A percentile compares a stretch with the other conserved stretches of the same genome.
Conservation (phyloP, 35 echinoderm and acorn worm species). For the Ophiothrix spiculata region DNA sequence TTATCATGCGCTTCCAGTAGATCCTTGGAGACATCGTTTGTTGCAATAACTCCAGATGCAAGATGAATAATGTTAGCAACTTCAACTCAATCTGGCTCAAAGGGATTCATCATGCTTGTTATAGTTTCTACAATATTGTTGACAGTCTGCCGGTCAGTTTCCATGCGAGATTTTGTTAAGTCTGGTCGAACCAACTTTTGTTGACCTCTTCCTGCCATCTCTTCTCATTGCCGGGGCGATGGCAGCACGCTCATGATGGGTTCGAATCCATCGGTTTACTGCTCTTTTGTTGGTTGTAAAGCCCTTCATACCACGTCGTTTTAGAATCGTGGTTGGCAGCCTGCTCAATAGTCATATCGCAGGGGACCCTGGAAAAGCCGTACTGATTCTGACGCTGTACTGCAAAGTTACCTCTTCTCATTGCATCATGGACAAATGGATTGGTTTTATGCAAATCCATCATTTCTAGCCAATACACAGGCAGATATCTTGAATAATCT, state of each 20-base stretch:
- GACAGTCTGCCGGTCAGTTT: constrained; percentile 14
- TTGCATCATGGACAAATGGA: background rate
- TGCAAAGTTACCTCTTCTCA: constrained; percentile 26
- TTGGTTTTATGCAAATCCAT: background rate
- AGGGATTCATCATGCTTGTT: constrained; percentile 13
- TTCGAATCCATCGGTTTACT: constrained; percentile 30
- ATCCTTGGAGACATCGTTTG: constrained; percentile 27
- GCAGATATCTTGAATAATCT: constrained; percentile 50
- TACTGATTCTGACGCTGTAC: constrained; percentile 30
- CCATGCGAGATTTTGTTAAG: constrained; percentile 1
- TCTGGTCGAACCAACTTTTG: background rate
- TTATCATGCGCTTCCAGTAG: constrained; percentile 19
- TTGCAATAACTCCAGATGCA: constrained; percentile 42
- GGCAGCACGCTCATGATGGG: constrained; percentile 47
- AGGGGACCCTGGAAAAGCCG: constrained; percentile 25
- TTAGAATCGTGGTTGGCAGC: constrained; percentile 24
- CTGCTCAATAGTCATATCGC: constrained; percentile 45
- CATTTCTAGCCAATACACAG: constrained; percentile 60
- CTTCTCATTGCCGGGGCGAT: constrained; percentile 49
- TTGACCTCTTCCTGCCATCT: constrained; percentile 63
- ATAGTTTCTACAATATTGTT: background rate
- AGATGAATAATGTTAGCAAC: constrained; percentile 35
- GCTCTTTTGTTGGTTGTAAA: constrained; percentile 49
- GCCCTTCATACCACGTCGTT: constrained; percentile 43
- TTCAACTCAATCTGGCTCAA: background rate